These are phyloP conservation scores for Pseudopleuronectes americanus DNA, from an alignment of 2,797 vertebrate genomes.

Conservation along the genomic window DNA sequence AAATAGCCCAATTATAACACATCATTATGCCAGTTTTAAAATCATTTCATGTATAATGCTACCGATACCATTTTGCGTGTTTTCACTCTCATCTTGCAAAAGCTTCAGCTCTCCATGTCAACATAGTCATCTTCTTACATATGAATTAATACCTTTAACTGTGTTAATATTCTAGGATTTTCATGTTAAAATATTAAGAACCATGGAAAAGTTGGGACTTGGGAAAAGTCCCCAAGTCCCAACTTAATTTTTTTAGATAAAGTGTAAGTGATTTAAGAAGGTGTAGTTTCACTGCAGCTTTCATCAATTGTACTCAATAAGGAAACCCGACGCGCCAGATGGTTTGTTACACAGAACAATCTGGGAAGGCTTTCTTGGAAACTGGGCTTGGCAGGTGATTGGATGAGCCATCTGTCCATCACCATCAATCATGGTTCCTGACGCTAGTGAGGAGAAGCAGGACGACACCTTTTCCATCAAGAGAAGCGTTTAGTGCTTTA, in stretches of 20 bases:
- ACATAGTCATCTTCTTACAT: neutral
- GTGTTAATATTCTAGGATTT: too few species aligned
- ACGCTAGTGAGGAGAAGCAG: neutral
- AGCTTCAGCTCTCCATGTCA: too few species aligned
- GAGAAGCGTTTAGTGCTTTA: neutral
- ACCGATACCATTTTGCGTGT: too few species aligned
- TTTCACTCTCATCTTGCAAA: too few species aligned
- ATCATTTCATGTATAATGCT: too few species aligned
- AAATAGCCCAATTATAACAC: too few species aligned
- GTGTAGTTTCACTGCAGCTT: neutral
- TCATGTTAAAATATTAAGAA: too few species aligned
- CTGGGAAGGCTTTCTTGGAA: neutral
- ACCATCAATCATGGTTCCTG: neutral
- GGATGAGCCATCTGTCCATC: neutral
- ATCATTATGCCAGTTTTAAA: too few species aligned
- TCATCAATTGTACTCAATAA: neutral
- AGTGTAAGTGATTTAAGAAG: neutral
- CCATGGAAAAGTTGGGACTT: neutral
- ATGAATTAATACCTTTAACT: neutral
- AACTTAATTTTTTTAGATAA: neutral
- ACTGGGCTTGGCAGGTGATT: neutral
- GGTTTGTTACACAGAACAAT: conserved; percentile 1
- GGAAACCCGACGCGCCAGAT: neutral
- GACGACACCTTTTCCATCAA: neutral
- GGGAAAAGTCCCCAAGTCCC: neutral